Evolutionary conservation across 2,113 vertebrate species (phyloP).

Genomic region (Amblyopsis rosae): DNA sequence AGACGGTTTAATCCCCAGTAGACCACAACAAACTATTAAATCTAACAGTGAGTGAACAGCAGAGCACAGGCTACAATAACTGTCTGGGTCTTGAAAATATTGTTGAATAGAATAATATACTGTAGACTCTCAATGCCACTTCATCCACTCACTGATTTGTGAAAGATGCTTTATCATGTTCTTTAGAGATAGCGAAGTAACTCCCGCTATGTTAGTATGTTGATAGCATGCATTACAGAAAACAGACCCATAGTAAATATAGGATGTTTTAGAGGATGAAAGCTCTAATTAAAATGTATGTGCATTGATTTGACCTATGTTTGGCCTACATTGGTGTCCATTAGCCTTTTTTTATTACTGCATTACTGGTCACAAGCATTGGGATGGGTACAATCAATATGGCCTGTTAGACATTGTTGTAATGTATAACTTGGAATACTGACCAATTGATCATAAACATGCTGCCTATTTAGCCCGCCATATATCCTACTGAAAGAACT

Average conservation of each 20-base stretch:
- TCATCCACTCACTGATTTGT: not conserved
- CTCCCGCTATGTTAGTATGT: not conserved
- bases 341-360: not conserved
- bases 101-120: not conserved
- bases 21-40: not conserved
- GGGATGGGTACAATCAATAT: not conserved
- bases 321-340: not conserved
- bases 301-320: not conserved
- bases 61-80: not conserved
- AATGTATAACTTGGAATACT: too few relatives aligned
- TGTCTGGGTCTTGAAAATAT: not conserved
- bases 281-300: too few relatives aligned
- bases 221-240: not conserved
- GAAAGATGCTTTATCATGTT: not conserved
- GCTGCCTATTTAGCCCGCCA: too few relatives aligned
- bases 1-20: not conserved
- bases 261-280: not conserved
- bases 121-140: not conserved
- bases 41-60: not conserved
- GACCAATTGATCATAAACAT: too few relatives aligned
- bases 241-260: not conserved
- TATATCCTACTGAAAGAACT: slow-evolving; percentile 13
- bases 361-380: not conserved
- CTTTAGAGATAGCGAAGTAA: too few relatives aligned
- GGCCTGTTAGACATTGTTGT: not conserved